Conservation (phyloP, 1,140 invertebrate genomes). For the Drosophila lowei region DNA sequence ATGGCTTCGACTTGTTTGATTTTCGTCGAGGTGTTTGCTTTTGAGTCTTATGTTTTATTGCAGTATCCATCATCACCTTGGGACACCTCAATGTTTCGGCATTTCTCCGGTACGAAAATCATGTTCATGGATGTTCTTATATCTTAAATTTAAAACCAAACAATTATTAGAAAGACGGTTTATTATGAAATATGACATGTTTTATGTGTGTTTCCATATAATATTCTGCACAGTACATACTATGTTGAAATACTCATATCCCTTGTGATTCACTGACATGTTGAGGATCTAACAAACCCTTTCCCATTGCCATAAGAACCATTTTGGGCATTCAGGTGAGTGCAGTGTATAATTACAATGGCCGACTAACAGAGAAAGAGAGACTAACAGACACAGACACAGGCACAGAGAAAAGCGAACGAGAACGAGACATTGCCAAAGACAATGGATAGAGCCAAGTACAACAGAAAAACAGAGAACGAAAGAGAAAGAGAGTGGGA, state of each 20-base stretch:
- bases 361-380: slow-evolving; percentile 57
- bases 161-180: no score
- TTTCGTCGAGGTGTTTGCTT: no score
- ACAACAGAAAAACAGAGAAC: slow-evolving; percentile 25
- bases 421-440: slow-evolving; percentile 57
- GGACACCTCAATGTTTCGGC: no score
- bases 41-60: no score
- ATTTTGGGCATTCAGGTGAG: slow-evolving; percentile 42
- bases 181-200: no score
- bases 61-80: no score
- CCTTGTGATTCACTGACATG: not conserved
- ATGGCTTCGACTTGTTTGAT: no score
- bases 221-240: no score
- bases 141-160: no score
- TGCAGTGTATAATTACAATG: slow-evolving; percentile 61
- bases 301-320: slow-evolving; percentile 14
- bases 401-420: slow-evolving; percentile 36
- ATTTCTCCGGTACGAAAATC: no score
- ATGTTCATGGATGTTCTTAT: no score
- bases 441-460: slow-evolving; percentile 68
- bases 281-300: not conserved
- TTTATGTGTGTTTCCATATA: no score
- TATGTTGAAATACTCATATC: not conserved
- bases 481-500: not conserved
- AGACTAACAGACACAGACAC: slow-evolving; percentile 40